A percentile compares a stretch with the other conserved stretches of the same genome.
These are phyloP conservation scores for Aradophagus sp. DNA, from an alignment of 1,140 invertebrate species.

Conservation along the genomic window DNA sequence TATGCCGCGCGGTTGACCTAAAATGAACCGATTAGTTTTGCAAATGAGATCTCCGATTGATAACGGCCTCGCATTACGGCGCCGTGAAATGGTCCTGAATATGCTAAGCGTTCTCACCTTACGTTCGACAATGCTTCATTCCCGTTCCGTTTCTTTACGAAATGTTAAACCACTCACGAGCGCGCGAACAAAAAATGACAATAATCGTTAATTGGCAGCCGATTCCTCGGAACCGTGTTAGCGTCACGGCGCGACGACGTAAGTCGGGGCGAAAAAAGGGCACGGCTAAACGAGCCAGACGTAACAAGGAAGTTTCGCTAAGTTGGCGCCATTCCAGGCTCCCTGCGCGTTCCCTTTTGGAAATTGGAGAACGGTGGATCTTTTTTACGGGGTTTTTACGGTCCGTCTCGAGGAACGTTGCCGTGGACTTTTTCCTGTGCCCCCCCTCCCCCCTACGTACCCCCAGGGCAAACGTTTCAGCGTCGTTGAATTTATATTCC, in stretches of 20 bases:
- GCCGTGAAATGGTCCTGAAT: too few relatives aligned
- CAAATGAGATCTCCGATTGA: slow-evolving; percentile 36
- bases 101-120: too few relatives aligned
- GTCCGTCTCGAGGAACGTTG: slow-evolving; percentile 20
- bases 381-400: slow-evolving; percentile 50
- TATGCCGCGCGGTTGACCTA: slow-evolving; percentile 26
- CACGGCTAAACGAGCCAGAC: too few relatives aligned
- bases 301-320: slow-evolving; percentile 40
- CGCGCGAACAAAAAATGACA: neutral
- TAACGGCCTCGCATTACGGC: slow-evolving; percentile 13
- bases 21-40: slow-evolving; percentile 39
- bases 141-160: too few relatives aligned
- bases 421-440: slow-evolving; percentile 39
- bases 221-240: too few relatives aligned
- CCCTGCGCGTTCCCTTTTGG: slow-evolving; percentile 26
- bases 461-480: slow-evolving; percentile 41
- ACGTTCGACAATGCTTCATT: too few relatives aligned
- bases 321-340: slow-evolving; percentile 43
- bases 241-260: too few relatives aligned
- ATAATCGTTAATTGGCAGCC: too few relatives aligned
- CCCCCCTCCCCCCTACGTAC: too few relatives aligned
- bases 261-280: too few relatives aligned
- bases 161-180: too few relatives aligned
- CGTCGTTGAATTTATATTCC: slow-evolving; percentile 50
- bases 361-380: slow-evolving; percentile 45